Evolutionary conservation across 1,140 invertebrate species (phyloP).

Genomic region (Oppia nitens): DNA sequence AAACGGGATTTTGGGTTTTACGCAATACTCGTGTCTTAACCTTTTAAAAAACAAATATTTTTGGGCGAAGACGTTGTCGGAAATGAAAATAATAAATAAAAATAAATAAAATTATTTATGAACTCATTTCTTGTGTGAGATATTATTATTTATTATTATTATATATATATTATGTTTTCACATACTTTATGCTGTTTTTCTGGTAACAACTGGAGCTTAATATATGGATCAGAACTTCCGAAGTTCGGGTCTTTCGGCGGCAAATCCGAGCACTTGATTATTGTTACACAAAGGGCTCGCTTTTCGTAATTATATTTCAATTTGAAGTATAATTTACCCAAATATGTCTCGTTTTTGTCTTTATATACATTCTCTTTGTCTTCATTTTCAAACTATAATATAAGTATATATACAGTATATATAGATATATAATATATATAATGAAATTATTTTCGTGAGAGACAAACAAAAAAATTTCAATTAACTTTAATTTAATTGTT

Average conservation of each 20-base stretch:
- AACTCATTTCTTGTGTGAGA: too few species aligned
- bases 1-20: slow-evolving; percentile 77
- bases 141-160: too few species aligned
- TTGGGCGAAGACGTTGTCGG: background rate
- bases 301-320: slow-evolving; percentile 71
- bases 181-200: slow-evolving; percentile 80
- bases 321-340: slow-evolving; percentile 73
- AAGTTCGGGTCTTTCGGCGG: slow-evolving; percentile 46
- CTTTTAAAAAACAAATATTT: slow-evolving; percentile 1
- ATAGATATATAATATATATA: too few species aligned
- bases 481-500: too few species aligned
- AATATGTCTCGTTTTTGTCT: slow-evolving; percentile 16
- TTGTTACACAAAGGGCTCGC: slow-evolving; percentile 72
- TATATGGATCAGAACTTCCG: slow-evolving; percentile 69
- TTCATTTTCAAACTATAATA: background rate
- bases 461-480: too few species aligned
- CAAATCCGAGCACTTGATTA: slow-evolving; percentile 65
- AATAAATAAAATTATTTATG: too few species aligned
- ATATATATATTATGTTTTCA: background rate
- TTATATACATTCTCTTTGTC: background rate
- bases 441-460: too few species aligned
- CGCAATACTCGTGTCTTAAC: slow-evolving; percentile 78
- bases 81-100: background rate
- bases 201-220: slow-evolving; percentile 78
- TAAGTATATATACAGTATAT: too few species aligned